Conservation (phyloP, 2,797 vertebrate species). For the Neostethus bicornis region DNA sequence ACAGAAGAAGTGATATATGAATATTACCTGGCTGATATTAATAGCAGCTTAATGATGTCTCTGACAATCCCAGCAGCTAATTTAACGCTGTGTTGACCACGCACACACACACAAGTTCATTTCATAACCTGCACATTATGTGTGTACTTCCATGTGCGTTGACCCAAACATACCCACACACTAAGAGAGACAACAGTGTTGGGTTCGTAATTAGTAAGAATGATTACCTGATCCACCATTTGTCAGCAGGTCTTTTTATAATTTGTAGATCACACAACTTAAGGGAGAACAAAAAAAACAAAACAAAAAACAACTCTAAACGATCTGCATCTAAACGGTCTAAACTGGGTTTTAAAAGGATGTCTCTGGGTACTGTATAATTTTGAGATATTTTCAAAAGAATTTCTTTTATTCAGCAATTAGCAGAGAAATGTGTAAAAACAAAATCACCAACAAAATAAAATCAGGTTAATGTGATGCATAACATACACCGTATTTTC, state of each 20-base stretch:
- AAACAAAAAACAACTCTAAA: too few relatives aligned
- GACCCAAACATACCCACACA: constrained; percentile 26
- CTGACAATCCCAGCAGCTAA: constrained; percentile 72
- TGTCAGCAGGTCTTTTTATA: constrained; percentile 64
- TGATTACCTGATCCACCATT: constrained; percentile 75
- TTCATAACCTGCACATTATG: constrained; percentile 25
- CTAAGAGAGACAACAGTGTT: constrained; percentile 32
- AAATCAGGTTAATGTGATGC: too few relatives aligned
- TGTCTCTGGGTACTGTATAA: too few relatives aligned
- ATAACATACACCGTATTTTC: too few relatives aligned
- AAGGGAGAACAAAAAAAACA: constrained; percentile 43
- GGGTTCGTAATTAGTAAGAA: constrained; percentile 65
- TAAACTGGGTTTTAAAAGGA: too few relatives aligned
- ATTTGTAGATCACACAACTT: constrained; percentile 43
- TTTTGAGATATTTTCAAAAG: too few relatives aligned
- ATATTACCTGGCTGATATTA: constrained; percentile 69
- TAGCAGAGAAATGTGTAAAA: too few relatives aligned
- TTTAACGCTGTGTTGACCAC: constrained; percentile 74
- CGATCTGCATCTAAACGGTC: too few relatives aligned
- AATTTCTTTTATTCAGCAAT: too few relatives aligned
- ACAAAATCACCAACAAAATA: too few relatives aligned
- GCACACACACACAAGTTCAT: constrained; percentile 17
- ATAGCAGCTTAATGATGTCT: constrained; percentile 78
- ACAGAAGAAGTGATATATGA: constrained; percentile 68
- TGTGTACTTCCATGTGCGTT: constrained; percentile 12